Evolutionary conservation across 2,888 invertebrate species (phyloP).

Genomic region (Rhorus exstirpatorius): DNA sequence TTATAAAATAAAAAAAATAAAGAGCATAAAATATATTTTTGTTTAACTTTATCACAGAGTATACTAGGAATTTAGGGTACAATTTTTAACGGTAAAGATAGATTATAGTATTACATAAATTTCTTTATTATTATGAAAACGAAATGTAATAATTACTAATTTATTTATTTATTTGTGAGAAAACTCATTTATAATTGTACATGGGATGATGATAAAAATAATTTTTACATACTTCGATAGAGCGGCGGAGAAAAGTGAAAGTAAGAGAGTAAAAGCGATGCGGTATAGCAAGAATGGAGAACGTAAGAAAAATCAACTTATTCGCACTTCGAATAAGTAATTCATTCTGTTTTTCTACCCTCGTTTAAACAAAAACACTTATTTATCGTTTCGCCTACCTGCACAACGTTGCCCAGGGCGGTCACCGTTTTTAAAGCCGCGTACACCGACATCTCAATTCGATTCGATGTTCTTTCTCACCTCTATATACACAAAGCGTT

Average conservation of each 20-base stretch:
- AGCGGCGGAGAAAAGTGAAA: neutral
- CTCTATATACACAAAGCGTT: neutral
- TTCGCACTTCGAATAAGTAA: neutral
- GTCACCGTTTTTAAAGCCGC: constrained; percentile 48
- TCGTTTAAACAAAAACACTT: neutral
- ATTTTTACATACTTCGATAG: neutral
- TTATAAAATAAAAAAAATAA: too few relatives aligned
- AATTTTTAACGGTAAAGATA: too few relatives aligned
- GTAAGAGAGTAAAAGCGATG: neutral
- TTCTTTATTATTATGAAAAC: too few relatives aligned
- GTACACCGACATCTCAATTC: constrained; percentile 57
- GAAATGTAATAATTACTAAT: too few relatives aligned
- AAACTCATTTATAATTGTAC: neutral
- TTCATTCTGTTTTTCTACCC: neutral
- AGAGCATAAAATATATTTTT: too few relatives aligned
- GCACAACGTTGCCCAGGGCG: constrained; percentile 54
- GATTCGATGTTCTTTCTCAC: neutral
- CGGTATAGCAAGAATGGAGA: neutral
- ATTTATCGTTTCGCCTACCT: constrained; percentile 40
- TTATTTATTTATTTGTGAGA: neutral
- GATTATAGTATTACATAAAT: too few relatives aligned
- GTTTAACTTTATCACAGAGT: too few relatives aligned
- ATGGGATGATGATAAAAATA: neutral
- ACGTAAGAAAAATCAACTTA: neutral
- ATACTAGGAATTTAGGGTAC: too few relatives aligned